Base-by-base conservation (phyloP, 2,797 vertebrate genomes). In the Echeneis naucrates region DNA sequence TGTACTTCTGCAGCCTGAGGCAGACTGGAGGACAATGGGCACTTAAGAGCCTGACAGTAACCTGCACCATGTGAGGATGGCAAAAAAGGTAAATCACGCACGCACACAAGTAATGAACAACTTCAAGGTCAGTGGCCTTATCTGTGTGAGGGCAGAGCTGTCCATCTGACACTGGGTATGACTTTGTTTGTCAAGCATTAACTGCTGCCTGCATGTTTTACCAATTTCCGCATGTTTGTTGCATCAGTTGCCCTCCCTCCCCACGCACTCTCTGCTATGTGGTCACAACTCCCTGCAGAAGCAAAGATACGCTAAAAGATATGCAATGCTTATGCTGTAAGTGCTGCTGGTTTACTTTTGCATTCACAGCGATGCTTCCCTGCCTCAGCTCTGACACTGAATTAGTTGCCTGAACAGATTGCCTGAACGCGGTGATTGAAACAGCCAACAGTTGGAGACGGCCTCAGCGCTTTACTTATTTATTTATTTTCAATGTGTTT, bases 51-150 rank as follows among this genome's bases (percentile, higher is more conserved):
- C 68, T 75, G 52, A 78, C 54, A 72, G 80, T 77, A 81, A 87
- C 85, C 87, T 87, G 72, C 48, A 60, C 56, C n/a, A 51, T 72
- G 56, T 56, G 68, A 83, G 71, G 67, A 72, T 52, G 24, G 66
- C 69, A 74, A 72, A 37, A 57, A 72, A 77, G 59, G 55, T 45
- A 71, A 54, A 74, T 66, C 62, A 63, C 44, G 50, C 37, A 27
- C 38, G 68, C 30, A 38, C 50, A 83, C 56, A 61, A 45, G 52
- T 51, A 75, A 76, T 74, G 52, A 72, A 69, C 60, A 68, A 72
- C 59, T 44, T 81, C 82, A 90, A 92, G 88, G 89, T 88, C 85
- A 89, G 65, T 16, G 58, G 62, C 73, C 77, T 87, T 81, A 81
- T 90, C 84, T 78, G 51, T 79, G 52, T 16, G 32, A 61, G 64